These are phyloP conservation scores for Hippopotamyrus pictus DNA, from an alignment of 2,797 vertebrate species.

Conservation along the genomic window DNA sequence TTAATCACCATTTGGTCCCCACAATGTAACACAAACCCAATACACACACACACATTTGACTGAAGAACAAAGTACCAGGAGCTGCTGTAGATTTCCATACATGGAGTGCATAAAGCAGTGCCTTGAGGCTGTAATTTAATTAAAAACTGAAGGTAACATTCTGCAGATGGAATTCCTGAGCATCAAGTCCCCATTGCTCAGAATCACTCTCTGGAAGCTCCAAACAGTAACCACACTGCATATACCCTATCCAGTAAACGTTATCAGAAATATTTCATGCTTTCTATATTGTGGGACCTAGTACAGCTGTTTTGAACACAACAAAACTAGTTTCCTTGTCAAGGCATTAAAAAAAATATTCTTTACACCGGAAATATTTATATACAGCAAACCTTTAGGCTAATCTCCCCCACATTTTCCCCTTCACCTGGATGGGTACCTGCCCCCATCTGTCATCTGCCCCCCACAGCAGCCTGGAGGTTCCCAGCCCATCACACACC, in stretches of 20 bases:
- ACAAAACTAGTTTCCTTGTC: background rate
- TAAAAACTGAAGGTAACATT: background rate
- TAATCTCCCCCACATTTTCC: background rate
- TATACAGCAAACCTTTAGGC: background rate
- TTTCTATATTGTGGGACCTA: background rate
- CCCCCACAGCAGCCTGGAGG: background rate
- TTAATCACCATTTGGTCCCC: no score
- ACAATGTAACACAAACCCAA: background rate
- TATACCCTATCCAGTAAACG: background rate
- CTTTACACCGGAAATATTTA: background rate
- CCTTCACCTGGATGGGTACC: background rate
- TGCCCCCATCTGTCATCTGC: background rate
- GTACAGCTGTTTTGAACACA: background rate
- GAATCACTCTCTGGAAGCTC: background rate
- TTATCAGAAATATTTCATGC: background rate
- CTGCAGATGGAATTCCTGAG: background rate
- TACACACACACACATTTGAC: background rate
- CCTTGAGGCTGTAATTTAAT: background rate
- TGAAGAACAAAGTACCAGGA: background rate
- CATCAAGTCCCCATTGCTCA: background rate
- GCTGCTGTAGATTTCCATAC: background rate
- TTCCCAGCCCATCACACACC: background rate
- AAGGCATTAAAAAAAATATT: background rate
- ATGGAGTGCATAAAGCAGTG: background rate
- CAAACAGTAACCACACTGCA: background rate